Conservation (phyloP, 1,140 invertebrate species). For the Leucophenga varia region DNA sequence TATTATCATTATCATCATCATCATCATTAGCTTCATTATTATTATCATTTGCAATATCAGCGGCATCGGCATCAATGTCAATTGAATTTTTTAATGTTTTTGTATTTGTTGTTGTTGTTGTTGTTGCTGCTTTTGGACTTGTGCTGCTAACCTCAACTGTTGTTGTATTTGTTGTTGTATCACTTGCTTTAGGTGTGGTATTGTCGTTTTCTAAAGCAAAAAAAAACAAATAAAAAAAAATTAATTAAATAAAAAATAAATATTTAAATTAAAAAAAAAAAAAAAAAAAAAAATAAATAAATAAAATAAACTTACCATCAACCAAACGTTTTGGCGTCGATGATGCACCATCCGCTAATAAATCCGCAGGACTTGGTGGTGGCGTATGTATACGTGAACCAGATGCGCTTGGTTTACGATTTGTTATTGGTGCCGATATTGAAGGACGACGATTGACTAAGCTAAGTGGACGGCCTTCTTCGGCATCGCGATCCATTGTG, state of each 20-base stretch:
- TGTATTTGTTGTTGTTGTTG: constrained; percentile 3
- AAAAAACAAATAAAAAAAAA: not conserved
- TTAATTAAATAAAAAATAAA: not conserved
- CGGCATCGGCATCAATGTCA: too few species aligned
- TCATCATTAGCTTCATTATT: not conserved
- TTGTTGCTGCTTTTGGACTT: constrained; percentile 3
- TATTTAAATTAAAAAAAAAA: not conserved
- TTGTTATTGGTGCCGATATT: constrained; percentile 75
- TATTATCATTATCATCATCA: not conserved
- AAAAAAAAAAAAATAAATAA: not conserved
- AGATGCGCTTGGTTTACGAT: constrained; percentile 58
- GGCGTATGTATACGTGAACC: constrained; percentile 66
- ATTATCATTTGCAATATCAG: too few species aligned
- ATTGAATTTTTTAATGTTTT: too few species aligned
- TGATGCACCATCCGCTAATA: constrained; percentile 68
- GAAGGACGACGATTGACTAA: constrained; percentile 70
- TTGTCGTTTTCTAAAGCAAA: constrained; percentile 52
- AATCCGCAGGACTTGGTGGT: constrained; percentile 65
- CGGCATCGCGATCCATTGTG: constrained; percentile 66
- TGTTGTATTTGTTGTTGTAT: constrained; percentile 19
- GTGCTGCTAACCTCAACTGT: constrained; percentile 3
- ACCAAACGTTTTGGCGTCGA: constrained; percentile 69
- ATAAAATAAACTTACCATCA: constrained; percentile 56
- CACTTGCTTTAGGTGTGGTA: constrained; percentile 45
- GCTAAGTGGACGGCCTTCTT: constrained; percentile 70